phyloP scores from a whole-genome alignment of 2,888 invertebrate species.

The Zygothrica quintamaculata region DNA sequence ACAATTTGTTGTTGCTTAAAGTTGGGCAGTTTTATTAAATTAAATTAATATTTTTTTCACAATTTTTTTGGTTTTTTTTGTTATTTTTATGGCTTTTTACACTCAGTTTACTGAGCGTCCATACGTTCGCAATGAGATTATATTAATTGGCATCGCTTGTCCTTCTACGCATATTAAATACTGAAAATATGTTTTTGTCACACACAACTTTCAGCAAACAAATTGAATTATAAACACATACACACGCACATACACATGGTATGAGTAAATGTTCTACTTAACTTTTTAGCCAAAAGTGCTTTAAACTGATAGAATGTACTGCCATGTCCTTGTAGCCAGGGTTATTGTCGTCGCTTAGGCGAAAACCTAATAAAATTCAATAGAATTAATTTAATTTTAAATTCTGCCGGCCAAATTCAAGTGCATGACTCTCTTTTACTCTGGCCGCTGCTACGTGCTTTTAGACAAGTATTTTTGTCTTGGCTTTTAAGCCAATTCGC shows the following conservation, averaged over 20 bases:
- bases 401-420: conserved; percentile 65
- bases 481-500: conserved; percentile 33
- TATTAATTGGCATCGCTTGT: conserved; percentile 62
- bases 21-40: conserved; percentile 27
- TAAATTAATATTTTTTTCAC: conserved; percentile 24
- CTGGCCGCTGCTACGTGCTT: conserved; percentile 52
- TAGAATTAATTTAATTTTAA: conserved; percentile 75
- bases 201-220: conserved; percentile 48
- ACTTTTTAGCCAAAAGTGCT: conserved; percentile 30
- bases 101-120: conserved; percentile 27
- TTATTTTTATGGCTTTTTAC: conserved; percentile 32
- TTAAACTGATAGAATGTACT: conserved; percentile 30
- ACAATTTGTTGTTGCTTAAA: conserved; percentile 19
- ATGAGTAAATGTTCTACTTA: conserved; percentile 37
- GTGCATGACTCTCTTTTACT: conserved; percentile 60
- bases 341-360: conserved; percentile 51
- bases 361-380: conserved; percentile 72
- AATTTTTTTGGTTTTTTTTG: conserved; percentile 7
- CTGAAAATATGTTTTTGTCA: conserved; percentile 41
- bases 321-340: conserved; percentile 41
- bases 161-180: conserved; percentile 45
- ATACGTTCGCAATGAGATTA: conserved; percentile 40
- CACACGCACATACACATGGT: conserved; percentile 12
- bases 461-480: conserved; percentile 38
- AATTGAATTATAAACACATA: conserved; percentile 66